A percentile compares a stretch with the other conserved stretches of the same genome.
phyloP scores from a whole-genome alignment of 2,113 vertebrate species.

The Thinocorus orbignyianus region DNA sequence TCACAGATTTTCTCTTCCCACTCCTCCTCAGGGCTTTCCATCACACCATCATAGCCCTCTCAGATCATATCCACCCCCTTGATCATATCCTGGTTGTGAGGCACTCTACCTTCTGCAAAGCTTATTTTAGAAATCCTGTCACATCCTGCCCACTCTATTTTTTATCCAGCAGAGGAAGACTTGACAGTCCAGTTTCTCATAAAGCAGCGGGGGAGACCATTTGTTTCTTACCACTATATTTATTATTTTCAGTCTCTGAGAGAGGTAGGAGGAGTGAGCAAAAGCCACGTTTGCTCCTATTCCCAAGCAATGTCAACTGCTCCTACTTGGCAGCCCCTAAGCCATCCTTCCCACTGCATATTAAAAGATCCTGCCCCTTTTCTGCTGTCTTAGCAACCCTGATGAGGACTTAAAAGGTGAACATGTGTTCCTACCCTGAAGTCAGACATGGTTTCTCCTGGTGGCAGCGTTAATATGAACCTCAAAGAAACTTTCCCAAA shows the following conservation, averaged over 20 bases:
- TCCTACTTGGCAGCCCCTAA: slow-evolving; percentile 14
- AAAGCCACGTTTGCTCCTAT: neutral
- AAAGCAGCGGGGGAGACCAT: slow-evolving; percentile 37
- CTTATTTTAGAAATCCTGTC: slow-evolving; percentile 50
- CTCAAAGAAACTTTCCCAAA: neutral
- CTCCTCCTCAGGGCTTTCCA: neutral
- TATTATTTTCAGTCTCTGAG: slow-evolving; percentile 31
- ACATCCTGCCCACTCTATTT: slow-evolving; percentile 55
- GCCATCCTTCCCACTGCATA: neutral
- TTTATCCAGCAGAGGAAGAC: slow-evolving; percentile 39
- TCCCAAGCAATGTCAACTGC: neutral
- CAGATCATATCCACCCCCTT: slow-evolving; percentile 14
- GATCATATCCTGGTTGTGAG: slow-evolving; percentile 25
- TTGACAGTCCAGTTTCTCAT: slow-evolving; percentile 49
- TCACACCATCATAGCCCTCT: rapidly evolving
- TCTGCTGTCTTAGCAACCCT: neutral
- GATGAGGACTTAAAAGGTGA: neutral
- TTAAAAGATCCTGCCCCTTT: neutral
- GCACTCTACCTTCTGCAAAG: slow-evolving; percentile 39
- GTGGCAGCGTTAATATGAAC: neutral
- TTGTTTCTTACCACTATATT: slow-evolving; percentile 64
- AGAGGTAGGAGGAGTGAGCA: slow-evolving; percentile 1
- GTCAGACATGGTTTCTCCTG: neutral
- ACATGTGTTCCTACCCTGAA: neutral
- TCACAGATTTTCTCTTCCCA: slow-evolving; percentile 7